These are phyloP conservation scores for Lochmaea crataegi DNA, from an alignment of 2,888 invertebrate species.

Conservation along the genomic window DNA sequence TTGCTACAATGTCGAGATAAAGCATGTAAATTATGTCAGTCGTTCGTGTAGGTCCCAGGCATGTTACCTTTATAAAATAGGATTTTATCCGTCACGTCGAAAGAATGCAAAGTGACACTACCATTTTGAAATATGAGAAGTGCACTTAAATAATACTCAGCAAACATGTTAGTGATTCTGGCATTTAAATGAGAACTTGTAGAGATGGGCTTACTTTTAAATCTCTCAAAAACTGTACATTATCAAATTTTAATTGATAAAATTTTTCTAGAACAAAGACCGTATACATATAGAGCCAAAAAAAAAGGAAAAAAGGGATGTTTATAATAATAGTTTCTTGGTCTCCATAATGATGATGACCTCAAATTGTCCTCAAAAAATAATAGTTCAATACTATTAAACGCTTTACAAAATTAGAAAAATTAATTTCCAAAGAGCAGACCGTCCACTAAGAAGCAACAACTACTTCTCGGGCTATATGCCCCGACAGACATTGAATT, in stretches of 20 bases:
- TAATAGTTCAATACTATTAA: no score
- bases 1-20: not conserved
- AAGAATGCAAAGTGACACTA: slow-evolving; percentile 15
- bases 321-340: no score
- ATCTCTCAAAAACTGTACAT: not conserved
- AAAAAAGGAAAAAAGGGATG: no score
- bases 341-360: no score
- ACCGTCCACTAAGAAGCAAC: no score
- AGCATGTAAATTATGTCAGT: slow-evolving; percentile 4
- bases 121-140: slow-evolving; percentile 32
- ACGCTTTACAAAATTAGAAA: no score
- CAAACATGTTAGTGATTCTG: not conserved
- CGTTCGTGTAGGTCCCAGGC: not conserved
- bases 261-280: no score
- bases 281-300: no score
- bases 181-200: not conserved
- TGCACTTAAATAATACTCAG: slow-evolving; percentile 28
- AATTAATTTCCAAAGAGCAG: no score
- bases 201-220: not conserved
- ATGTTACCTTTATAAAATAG: not conserved
- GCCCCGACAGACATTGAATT: no score
- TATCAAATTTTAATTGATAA: not conserved
- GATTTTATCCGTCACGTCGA: slow-evolving; percentile 1
- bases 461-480: no score
- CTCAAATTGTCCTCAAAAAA: no score